These are phyloP conservation scores for Bicyclus anynana DNA, from an alignment of 1,140 invertebrate species.

Conservation along the genomic window DNA sequence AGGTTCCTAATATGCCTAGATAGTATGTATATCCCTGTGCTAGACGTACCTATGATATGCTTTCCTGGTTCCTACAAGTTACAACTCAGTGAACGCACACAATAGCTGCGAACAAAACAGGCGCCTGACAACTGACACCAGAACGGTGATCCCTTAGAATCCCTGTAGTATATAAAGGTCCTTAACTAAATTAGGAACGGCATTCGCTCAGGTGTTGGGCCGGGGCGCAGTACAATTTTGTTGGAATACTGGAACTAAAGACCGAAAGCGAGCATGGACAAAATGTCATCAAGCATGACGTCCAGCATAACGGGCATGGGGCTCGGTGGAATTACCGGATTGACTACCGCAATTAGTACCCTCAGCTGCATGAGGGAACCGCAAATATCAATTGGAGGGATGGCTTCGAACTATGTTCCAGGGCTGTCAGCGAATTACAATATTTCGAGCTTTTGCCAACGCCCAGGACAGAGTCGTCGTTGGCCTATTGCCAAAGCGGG, in stretches of 20 bases:
- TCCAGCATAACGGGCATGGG: slow-evolving; percentile 75
- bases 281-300: slow-evolving; percentile 75
- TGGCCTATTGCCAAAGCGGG: slow-evolving; percentile 70
- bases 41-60: background rate
- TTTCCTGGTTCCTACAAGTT: slow-evolving; percentile 2
- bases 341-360: slow-evolving; percentile 63
- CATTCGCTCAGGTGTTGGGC: slow-evolving; percentile 64
- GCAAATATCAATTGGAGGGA: slow-evolving; percentile 70
- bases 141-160: slow-evolving; percentile 43
- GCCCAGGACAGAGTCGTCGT: slow-evolving; percentile 70
- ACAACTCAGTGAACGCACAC: slow-evolving; percentile 33
- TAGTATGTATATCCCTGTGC: background rate
- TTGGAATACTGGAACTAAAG: slow-evolving; percentile 44
- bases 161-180: slow-evolving; percentile 50
- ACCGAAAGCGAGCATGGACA: slow-evolving; percentile 66
- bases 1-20: background rate
- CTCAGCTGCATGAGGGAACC: slow-evolving; percentile 69
- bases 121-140: slow-evolving; percentile 55
- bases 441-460: slow-evolving; percentile 72
- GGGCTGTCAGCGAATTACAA: slow-evolving; percentile 72
- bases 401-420: slow-evolving; percentile 73
- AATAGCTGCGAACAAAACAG: slow-evolving; percentile 50
- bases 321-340: slow-evolving; percentile 67
- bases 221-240: slow-evolving; percentile 48
- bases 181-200: slow-evolving; percentile 21